These are phyloP conservation scores for Silurus glanis DNA, from an alignment of 2,113 vertebrate genomes.

Conservation along the genomic window DNA sequence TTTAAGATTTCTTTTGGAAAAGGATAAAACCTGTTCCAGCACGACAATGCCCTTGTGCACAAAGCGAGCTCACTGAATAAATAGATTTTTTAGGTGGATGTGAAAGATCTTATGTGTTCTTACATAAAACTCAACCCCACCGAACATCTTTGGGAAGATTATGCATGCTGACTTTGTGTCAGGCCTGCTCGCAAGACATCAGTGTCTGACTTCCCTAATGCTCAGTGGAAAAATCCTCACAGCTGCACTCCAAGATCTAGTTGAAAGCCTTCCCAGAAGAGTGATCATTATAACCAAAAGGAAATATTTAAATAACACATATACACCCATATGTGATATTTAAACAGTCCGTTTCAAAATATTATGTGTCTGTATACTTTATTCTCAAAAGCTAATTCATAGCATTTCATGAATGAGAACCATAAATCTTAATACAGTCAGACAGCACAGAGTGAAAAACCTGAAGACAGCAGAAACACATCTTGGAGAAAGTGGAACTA, in stretches of 20 bases:
- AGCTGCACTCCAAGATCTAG: not conserved
- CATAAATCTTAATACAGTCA: not conserved
- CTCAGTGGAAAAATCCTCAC: not conserved
- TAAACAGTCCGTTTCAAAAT: too few relatives aligned
- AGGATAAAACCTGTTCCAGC: not conserved
- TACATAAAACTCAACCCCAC: not conserved
- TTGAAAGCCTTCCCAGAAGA: not conserved
- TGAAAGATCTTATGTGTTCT: not conserved
- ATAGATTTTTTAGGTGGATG: not conserved
- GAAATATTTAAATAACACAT: not conserved
- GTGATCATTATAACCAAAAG: not conserved
- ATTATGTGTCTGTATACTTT: too few relatives aligned
- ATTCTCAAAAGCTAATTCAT: not conserved
- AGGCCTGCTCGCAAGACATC: not conserved
- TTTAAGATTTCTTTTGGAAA: not conserved
- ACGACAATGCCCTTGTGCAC: not conserved
- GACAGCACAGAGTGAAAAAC: conserved; percentile 3
- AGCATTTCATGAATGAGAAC: not conserved
- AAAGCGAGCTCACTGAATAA: not conserved
- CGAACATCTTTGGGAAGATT: not conserved
- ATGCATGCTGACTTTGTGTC: not conserved
- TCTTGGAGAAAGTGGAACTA: not conserved
- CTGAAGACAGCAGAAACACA: not conserved
- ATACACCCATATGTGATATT: too few relatives aligned
- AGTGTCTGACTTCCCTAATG: not conserved